A percentile compares a stretch with the other conserved stretches of the same genome.
phyloP scores from a whole-genome alignment of 2,797 vertebrate genomes.

The Ceryle rudis region DNA sequence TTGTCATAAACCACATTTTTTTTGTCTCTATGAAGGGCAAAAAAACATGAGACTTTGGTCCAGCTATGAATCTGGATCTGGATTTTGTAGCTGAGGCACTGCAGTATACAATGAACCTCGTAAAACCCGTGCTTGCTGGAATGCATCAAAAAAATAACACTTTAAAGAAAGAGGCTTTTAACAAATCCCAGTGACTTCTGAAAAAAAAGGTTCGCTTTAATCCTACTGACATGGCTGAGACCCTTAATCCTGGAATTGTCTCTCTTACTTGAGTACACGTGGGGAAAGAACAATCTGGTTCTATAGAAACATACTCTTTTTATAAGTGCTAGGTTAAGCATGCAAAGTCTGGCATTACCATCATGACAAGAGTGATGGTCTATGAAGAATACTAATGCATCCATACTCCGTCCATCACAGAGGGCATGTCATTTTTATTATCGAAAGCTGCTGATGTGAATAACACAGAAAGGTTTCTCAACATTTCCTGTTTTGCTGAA shows the following conservation, averaged over 20 bases:
- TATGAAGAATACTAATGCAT: constrained; percentile 27
- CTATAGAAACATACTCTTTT: constrained; percentile 24
- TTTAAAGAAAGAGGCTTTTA: constrained; percentile 36
- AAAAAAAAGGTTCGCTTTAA: constrained; percentile 10
- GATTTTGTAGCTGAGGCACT: not conserved
- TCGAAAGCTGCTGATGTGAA: constrained; percentile 42
- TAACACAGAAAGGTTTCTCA: constrained; percentile 40
- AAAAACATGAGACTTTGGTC: not conserved
- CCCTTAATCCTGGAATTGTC: constrained; percentile 49
- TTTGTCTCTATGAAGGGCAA: not conserved
- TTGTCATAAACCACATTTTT: not conserved
- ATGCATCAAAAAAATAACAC: not conserved
- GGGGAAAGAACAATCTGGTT: constrained; percentile 3
- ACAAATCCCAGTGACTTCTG: constrained; percentile 50
- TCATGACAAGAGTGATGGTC: constrained; percentile 17
- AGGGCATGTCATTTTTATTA: not conserved
- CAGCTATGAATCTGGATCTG: not conserved
- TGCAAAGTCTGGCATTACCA: constrained; percentile 22
- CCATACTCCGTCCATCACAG: not conserved
- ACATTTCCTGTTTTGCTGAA: constrained; percentile 43
- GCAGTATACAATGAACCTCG: not conserved
- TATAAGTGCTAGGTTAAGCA: constrained; percentile 16
- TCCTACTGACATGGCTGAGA: constrained; percentile 29
- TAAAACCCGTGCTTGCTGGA: not conserved
- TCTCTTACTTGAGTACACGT: not conserved